phyloP scores from a whole-genome alignment of 2,888 invertebrate genomes.

The Mongoloraphidia duomilia region DNA sequence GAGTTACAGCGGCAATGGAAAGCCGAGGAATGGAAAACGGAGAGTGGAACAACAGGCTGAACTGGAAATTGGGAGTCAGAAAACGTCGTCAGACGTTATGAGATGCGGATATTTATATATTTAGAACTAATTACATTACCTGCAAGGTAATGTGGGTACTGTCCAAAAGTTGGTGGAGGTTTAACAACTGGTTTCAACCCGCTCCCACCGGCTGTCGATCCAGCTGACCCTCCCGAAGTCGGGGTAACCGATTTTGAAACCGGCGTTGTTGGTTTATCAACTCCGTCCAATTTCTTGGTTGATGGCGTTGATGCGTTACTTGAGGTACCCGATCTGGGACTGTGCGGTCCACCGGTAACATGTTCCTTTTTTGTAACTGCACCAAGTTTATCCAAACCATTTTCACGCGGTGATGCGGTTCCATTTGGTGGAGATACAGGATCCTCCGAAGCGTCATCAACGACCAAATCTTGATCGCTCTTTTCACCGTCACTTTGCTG shows the following conservation, averaged over 20 bases:
- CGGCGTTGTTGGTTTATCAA: conserved; percentile 77
- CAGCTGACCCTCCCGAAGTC: conserved; percentile 41
- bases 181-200: conserved; percentile 41
- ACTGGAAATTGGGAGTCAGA: no score
- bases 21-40: no score
- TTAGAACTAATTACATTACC: conserved; percentile 33
- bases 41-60: no score
- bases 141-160: conserved; percentile 47
- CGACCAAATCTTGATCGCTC: conserved; percentile 84
- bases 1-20: no score
- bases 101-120: neutral
- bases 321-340: conserved; percentile 69
- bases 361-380: conserved; percentile 57
- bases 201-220: conserved; percentile 37
- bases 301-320: conserved; percentile 86
- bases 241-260: conserved; percentile 84
- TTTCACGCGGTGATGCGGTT: conserved; percentile 79
- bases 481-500: conserved; percentile 73
- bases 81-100: no score
- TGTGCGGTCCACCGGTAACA: conserved; percentile 42
- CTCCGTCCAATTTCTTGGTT: conserved; percentile 62
- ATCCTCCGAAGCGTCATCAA: conserved; percentile 88
- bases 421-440: conserved; percentile 75
- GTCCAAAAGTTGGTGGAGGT: conserved; percentile 30
- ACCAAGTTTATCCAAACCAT: conserved; percentile 67